Conservation (phyloP, 2,113 vertebrate genomes). For the Chloropsis cyanopogon region DNA sequence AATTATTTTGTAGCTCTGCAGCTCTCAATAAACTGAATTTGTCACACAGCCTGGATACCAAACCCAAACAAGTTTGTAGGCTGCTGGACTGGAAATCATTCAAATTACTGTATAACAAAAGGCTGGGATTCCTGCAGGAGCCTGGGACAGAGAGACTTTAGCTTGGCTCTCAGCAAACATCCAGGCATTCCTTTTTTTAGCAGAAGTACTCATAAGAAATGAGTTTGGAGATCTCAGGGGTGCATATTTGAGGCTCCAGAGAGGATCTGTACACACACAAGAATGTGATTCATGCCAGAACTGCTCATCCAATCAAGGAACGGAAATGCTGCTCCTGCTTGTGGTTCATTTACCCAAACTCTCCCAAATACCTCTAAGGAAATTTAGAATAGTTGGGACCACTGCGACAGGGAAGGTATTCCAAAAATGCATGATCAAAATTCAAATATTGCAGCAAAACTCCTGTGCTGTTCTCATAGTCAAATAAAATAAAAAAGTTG, state of each 20-base stretch:
- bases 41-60: neutral
- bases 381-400: slow-evolving; percentile 57
- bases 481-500: neutral
- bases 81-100: neutral
- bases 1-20: neutral
- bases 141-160: neutral
- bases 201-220: slow-evolving; percentile 27
- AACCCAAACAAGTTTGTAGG: neutral
- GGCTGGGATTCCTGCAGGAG: neutral
- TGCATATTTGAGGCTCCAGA: slow-evolving; percentile 32
- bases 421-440: slow-evolving; percentile 25
- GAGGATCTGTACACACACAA: slow-evolving; percentile 29
- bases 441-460: neutral
- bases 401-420: neutral
- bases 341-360: slow-evolving; percentile 48
- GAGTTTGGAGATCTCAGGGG: slow-evolving; percentile 18
- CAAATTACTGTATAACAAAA: neutral
- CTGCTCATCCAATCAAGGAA: slow-evolving; percentile 55
- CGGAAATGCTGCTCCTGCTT: slow-evolving; percentile 53
- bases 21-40: neutral
- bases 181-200: slow-evolving; percentile 47
- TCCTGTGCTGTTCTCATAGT: neutral
- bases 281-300: slow-evolving; percentile 47
- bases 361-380: neutral
- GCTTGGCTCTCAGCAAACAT: neutral